Evolutionary conservation across 2,888 invertebrate species (phyloP).

Genomic region (Spialia ferax): DNA sequence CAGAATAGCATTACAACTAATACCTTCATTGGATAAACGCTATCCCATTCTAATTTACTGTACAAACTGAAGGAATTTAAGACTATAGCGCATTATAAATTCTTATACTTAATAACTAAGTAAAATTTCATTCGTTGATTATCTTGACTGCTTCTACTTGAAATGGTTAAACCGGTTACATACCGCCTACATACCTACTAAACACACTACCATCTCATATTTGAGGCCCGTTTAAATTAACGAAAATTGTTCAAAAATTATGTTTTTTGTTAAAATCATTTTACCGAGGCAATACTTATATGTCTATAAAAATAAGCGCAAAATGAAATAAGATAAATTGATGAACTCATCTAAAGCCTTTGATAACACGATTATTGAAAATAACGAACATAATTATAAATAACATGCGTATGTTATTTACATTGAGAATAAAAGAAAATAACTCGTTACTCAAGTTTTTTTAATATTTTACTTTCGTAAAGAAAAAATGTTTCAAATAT

Average conservation of each 20-base stretch:
- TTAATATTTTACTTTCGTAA: not conserved
- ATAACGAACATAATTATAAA: not conserved
- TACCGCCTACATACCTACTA: not conserved
- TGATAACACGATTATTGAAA: not conserved
- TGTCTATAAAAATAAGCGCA: too few relatives aligned
- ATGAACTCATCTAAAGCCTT: not conserved
- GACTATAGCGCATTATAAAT: not conserved
- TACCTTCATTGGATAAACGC: constrained; percentile 60
- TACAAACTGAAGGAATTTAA: not conserved
- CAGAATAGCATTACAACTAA: constrained; percentile 58
- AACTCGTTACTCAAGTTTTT: not conserved
- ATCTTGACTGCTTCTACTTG: not conserved
- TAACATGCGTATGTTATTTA: not conserved
- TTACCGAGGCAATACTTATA: too few relatives aligned
- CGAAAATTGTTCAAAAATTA: too few relatives aligned
- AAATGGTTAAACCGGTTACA: constrained; percentile 20
- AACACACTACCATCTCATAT: too few relatives aligned
- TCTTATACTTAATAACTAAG: not conserved
- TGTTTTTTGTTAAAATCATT: too few relatives aligned
- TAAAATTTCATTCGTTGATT: not conserved
- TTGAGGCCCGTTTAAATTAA: too few relatives aligned
- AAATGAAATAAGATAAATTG: not conserved
- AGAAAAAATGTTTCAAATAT: not conserved
- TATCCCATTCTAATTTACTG: constrained; percentile 21
- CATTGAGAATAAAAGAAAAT: not conserved